Base-by-base conservation (phyloP, 2,888 invertebrate species). In the Auanema sp. region DNA sequence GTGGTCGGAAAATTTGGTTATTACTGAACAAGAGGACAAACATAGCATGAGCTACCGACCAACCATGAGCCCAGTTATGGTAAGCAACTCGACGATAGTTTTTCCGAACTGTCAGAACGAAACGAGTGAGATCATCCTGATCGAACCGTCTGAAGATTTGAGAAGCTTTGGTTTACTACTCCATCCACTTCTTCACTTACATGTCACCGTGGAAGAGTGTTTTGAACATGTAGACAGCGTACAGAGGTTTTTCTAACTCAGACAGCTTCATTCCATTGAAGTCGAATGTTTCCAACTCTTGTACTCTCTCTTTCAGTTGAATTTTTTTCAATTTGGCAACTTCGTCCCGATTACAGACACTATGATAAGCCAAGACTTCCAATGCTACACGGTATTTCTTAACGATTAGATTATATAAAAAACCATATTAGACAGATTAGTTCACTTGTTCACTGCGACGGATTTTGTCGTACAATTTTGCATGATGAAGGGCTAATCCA, bases 11-110 rank as follows among this genome's bases (percentile, higher is more conserved):
- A 8, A 74, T 65, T 5, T 79, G 65, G 6, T 64, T 61, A 57
- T 56, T 78, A 10, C 61, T 65, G 21, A 68, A 62, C 12, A 83
- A 60, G n/a, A 80, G 71, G 41, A 81, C 81, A 54, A 81, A 81
- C 77, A 91, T 91, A 18, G 90, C 89, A 79, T 92, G 91, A 1
- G 92, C 91, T 0, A 92, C 92, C 0, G 91, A 89, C 88, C 92
- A 92, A 16, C 91, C 92, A 81, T 92, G 92, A 24, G 90, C 90
- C 89, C 92, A 92, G 84, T 92, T 92, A 83, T 92, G 92, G 82
- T 92, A 92, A 0, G 91, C 73, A 1, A 75, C 75, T 43, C 89
- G 86, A 10, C 92, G 87, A 83, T 92, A 92, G 85, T 92, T 92
- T 84, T 91, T 92, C 81, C 89, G 89, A 2, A 92, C 91, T 0